Base-by-base conservation (phyloP, 2,888 invertebrate species). In the Tetheella fluctuosa region DNA sequence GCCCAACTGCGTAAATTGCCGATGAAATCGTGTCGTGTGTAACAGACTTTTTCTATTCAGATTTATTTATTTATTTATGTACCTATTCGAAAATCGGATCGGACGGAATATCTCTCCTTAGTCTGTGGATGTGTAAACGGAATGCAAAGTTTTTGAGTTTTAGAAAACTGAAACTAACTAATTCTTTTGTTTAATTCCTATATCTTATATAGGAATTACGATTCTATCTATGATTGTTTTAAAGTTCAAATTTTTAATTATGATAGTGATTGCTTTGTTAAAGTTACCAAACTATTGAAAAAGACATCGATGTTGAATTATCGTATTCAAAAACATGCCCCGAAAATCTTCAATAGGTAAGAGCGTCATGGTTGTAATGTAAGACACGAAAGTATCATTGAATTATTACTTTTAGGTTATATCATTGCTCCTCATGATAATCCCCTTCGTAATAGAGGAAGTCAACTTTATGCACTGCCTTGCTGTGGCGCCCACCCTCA, bases 331-430 rank as follows among this genome's bases (percentile, higher is more conserved):
- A 48, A n/a, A 39, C 7, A 20, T 48, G 48, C 10, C 48, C 20
- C 2, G 20, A 48, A 48, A 48, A 25, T 34, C 17, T 5, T 52
- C 34, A 55, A 23, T 57, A 60, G 61, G 61, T 61, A 57, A 54
- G 59, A 57, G 59, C 60, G 59, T 48, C 52, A 56, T 61, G 39
- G 7, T 37, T 39, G 59, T 23, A 4, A 25, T 25, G 25, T n/a
- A 54, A 28, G 23, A 55, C 64, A 68, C 66, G 62, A 68, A 79
- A 69, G 77, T 77, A 79, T 77, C 78, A 71, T 64, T 76, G 69
- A 71, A 73, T 84, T 80, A 81, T 91, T 89, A 81, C 80, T 91
- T 91, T 87, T 91, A 91, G 91, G 90, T 90, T 73, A 79, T 91
- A 76, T 85, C 92, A 73, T 70, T 91, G 85, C 73, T 89, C 71